Evolutionary conservation across 1,140 invertebrate genomes (phyloP), one percentile per base, ranked within the genome.

Genomic region (Phymastichus coffea): DNA sequence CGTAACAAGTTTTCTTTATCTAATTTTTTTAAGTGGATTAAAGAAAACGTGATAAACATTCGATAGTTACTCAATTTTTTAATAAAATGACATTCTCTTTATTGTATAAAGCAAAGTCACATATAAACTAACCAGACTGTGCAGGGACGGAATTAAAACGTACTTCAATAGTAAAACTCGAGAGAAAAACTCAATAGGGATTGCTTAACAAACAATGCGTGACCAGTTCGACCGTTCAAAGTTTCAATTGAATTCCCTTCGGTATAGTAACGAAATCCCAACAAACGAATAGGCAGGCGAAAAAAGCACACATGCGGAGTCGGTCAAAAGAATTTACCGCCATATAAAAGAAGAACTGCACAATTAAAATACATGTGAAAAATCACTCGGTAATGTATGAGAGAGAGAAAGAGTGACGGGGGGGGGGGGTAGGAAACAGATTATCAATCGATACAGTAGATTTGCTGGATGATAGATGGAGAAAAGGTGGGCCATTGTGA

Each of bases 361-460:
- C 17, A 17, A 7, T 40, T 19, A 17, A 46, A 22, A 57, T 48
- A 26, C 12, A 54, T n/a, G 22, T 3, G 38, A 56, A 48, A 22
- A 33, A 44, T 14, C 15, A n/a, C n/a, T n/a, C n/a, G 17, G 8
- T 3, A 1, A 6, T 1, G 28, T 33, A n/a, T 15, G 14, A 57
- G 19, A 14, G 6, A 15, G 10, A 20, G 19, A 37, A 23, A 14
- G 14, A 22, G 25, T 47, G 25, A 41, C 12, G 28, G 33, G 30
- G 15, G n/a, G 33, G n/a, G n/a, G 30, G 14, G 35, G 14, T 40
- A 25, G 12, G 2, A 44, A 12, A 15, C 14, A 20, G 54, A 65
- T 57, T 57, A 67, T 67, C 63, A 61, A 69, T 67, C 40, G 52
- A 33, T 15, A 22, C 26, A 55, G 28, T 8, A 56, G 17, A 56